phyloP scores from a whole-genome alignment of 2,113 vertebrate species.

The Tricholaema leucomelas region DNA sequence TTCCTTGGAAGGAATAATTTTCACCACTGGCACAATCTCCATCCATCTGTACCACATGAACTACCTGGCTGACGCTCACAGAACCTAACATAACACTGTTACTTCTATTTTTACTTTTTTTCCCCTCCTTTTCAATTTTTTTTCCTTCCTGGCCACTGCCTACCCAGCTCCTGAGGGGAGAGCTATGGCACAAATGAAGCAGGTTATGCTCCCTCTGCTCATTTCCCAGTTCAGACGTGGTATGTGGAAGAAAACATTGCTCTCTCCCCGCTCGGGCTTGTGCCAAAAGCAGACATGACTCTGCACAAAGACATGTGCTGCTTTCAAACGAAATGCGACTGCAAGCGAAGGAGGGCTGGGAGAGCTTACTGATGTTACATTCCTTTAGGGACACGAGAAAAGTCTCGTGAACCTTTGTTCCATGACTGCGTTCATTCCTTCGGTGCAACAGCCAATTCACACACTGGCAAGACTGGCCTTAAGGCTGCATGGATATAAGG shows the following conservation, averaged over 20 bases:
- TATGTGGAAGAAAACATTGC: not conserved
- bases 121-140: not conserved
- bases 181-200: not conserved
- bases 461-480: not conserved
- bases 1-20: not conserved
- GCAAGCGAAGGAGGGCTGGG: not conserved
- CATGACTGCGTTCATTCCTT: not conserved
- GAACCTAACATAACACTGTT: not conserved
- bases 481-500: not conserved
- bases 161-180: not conserved
- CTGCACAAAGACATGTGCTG: not conserved
- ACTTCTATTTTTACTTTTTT: not conserved
- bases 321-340: not conserved
- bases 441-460: not conserved
- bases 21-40: not conserved
- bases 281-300: not conserved
- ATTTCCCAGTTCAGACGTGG: not conserved
- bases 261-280: not conserved
- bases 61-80: not conserved
- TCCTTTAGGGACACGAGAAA: not conserved
- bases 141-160: not conserved
- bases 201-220: not conserved
- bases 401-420: constrained; percentile 6
- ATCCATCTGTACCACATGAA: fast-evolving
- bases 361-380: not conserved